A percentile compares a stretch with the other conserved stretches of the same genome.
phyloP scores from a whole-genome alignment of 2,113 vertebrate genomes.

The Uropsilus gracilis region DNA sequence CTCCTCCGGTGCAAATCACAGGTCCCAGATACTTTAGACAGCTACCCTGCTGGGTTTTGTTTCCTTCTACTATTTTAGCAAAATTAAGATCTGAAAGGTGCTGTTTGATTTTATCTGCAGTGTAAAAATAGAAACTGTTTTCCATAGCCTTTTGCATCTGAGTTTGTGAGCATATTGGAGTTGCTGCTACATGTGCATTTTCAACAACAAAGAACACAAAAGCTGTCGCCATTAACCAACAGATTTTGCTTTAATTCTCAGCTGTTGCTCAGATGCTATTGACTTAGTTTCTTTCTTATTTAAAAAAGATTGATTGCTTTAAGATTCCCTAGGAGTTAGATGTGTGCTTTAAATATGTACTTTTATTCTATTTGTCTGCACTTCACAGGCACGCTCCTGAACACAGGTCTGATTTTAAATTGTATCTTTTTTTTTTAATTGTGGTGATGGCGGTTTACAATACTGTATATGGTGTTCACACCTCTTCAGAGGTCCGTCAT shows the following conservation, averaged over 20 bases:
- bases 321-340: conserved; percentile 73
- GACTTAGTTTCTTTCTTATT: conserved; percentile 85
- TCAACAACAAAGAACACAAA: conserved; percentile 87
- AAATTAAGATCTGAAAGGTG: conserved; percentile 61
- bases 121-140: conserved; percentile 77
- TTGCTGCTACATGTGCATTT: conserved; percentile 75
- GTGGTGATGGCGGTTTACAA: no score
- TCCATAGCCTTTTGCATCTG: conserved; percentile 78
- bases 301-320: conserved; percentile 80
- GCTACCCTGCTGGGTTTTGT: not conserved
- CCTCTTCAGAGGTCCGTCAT: no score
- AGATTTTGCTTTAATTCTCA: conserved; percentile 86
- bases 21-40: conserved; percentile 5
- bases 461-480: no score
- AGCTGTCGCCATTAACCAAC: conserved; percentile 86
- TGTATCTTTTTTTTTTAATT: no score
- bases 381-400: not conserved
- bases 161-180: conserved; percentile 84
- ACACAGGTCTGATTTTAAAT: not conserved
- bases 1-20: not conserved
- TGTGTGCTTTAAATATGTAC: conserved; percentile 54
- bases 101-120: conserved; percentile 68
- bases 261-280: conserved; percentile 88
- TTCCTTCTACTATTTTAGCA: conserved; percentile 44
- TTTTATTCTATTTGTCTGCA: conserved; percentile 23